Percentiles rank a stretch among this genome's conserved stretches.
Evolutionary conservation across 1,140 invertebrate species (phyloP).

Genomic region (Dendroctonus valens): DNA sequence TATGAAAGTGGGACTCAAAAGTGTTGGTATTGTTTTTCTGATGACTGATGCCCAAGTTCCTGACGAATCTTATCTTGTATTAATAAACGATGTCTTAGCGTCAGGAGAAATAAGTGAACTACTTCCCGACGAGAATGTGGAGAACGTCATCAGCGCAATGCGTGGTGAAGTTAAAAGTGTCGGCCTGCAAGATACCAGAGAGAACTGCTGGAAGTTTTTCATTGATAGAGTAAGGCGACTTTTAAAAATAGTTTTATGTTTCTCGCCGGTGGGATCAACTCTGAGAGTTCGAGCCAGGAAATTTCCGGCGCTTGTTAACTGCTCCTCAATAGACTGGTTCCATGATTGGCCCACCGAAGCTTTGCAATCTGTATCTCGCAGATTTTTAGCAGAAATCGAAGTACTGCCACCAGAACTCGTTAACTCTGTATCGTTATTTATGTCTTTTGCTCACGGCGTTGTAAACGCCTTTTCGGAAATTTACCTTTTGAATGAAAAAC

Average conservation of each 20-base stretch:
- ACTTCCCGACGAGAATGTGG: constrained; percentile 87
- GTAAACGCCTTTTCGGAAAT: constrained; percentile 83
- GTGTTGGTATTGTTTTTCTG: constrained; percentile 82
- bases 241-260: constrained; percentile 83
- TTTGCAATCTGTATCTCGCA: constrained; percentile 80
- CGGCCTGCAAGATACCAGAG: constrained; percentile 81
- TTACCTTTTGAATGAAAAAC: constrained; percentile 81
- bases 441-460: constrained; percentile 86
- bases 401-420: constrained; percentile 62
- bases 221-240: constrained; percentile 81
- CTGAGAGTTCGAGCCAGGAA: constrained; percentile 81
- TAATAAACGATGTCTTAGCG: constrained; percentile 91
- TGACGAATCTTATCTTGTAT: constrained; percentile 87
- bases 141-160: constrained; percentile 80
- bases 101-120: constrained; percentile 92
- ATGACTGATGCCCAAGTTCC: constrained; percentile 93
- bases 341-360: constrained; percentile 94
- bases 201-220: constrained; percentile 96
- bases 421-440: constrained; percentile 75
- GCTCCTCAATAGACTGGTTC: constrained; percentile 93
- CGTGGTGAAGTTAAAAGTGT: constrained; percentile 82
- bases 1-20: constrained; percentile 84
- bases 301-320: constrained; percentile 93
- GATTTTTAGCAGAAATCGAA: constrained; percentile 77
- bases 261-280: constrained; percentile 87